Conservation (phyloP, 2,888 invertebrate species). For the Agrenia bidenticulata region DNA sequence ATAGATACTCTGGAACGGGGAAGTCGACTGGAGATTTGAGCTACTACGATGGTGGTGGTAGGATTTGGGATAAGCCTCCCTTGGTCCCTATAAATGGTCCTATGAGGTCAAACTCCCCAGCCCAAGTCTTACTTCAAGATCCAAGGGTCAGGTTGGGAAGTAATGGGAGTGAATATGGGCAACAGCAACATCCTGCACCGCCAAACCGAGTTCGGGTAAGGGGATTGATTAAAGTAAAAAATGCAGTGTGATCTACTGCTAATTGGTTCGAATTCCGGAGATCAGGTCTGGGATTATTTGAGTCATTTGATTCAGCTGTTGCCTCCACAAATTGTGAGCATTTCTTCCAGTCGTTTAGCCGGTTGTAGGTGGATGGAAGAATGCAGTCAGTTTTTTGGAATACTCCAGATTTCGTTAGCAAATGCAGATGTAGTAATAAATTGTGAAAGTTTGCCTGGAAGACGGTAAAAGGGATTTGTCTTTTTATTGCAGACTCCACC, state of each 20-base stretch:
- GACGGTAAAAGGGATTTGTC: not conserved
- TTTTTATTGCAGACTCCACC: constrained; percentile 68
- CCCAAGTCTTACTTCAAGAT: constrained; percentile 22
- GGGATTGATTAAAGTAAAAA: not conserved
- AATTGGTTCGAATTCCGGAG: not conserved
- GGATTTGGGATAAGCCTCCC: constrained; percentile 51
- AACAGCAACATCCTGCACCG: constrained; percentile 15
- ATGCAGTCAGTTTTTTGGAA: constrained; percentile 6
- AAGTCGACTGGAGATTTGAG: constrained; percentile 47
- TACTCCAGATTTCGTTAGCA: not conserved
- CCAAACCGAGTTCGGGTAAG: constrained; percentile 36
- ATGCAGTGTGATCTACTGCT: too few species aligned
- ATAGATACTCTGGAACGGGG: constrained; percentile 44
- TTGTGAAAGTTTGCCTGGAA: constrained; percentile 27
- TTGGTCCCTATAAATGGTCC: constrained; percentile 13
- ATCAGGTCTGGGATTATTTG: not conserved
- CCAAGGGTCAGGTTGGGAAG: constrained; percentile 24
- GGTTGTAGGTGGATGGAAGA: too few species aligned
- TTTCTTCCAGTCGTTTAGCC: not conserved
- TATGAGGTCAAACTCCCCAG: constrained; percentile 41
- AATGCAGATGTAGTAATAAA: constrained; percentile 20
- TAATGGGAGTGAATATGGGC: constrained; percentile 28
- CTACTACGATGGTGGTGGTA: constrained; percentile 32
- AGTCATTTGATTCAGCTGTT: not conserved
- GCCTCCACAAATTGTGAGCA: not conserved